phyloP scores from a whole-genome alignment of 2,888 invertebrate genomes.

The Herminia tarsipennalis region DNA sequence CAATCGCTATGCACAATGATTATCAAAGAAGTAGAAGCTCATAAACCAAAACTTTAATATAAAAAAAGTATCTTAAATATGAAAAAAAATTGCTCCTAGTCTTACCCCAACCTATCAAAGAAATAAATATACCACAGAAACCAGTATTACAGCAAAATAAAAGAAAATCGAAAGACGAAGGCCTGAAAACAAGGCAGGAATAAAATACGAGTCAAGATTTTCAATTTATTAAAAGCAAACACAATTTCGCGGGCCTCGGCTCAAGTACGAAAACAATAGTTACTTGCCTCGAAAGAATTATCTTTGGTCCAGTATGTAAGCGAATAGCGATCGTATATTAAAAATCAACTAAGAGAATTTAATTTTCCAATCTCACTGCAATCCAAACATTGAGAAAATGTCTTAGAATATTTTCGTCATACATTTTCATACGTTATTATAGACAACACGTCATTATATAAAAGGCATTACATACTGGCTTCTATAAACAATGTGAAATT shows the following conservation, averaged over 20 bases:
- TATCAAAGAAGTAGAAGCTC: not conserved
- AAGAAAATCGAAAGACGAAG: slow-evolving; percentile 37
- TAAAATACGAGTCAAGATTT: slow-evolving; percentile 61
- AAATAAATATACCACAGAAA: slow-evolving; percentile 1
- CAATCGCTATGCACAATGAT: too few species aligned
- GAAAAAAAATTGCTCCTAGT: not conserved
- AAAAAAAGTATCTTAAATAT: not conserved
- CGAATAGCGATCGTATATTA: slow-evolving; percentile 10
- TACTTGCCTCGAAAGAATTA: slow-evolving; percentile 47
- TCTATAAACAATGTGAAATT: too few species aligned
- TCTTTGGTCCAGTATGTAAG: slow-evolving; percentile 20
- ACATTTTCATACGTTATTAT: too few species aligned
- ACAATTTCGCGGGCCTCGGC: slow-evolving; percentile 56
- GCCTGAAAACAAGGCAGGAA: slow-evolving; percentile 39
- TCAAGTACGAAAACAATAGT: slow-evolving; percentile 58
- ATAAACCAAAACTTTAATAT: not conserved
- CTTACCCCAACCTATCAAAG: not conserved
- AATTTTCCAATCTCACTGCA: too few species aligned
- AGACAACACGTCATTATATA: too few species aligned
- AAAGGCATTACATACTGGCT: too few species aligned
- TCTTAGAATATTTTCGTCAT: too few species aligned
- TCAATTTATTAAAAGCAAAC: slow-evolving; percentile 73
- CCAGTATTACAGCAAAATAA: slow-evolving; percentile 32
- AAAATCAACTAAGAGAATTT: too few species aligned
- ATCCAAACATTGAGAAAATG: too few species aligned